Evolutionary conservation across 2,797 vertebrate species (phyloP).

Genomic region (Vipera ursinii): DNA sequence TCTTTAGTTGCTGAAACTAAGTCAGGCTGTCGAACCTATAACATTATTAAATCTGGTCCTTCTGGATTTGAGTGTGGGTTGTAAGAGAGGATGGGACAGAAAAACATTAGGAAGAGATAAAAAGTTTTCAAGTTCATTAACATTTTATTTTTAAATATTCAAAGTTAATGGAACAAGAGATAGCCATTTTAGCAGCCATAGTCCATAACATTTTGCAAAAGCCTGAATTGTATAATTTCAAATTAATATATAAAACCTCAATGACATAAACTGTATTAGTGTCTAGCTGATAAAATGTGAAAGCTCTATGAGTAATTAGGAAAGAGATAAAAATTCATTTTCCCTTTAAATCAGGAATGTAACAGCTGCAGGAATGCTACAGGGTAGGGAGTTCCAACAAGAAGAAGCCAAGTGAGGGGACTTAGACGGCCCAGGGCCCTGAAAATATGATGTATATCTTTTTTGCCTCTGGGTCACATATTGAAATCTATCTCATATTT

Average conservation of each 20-base stretch:
- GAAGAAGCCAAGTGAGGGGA: slow-evolving; percentile 13
- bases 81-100: not conserved
- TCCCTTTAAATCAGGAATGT: slow-evolving; percentile 30
- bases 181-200: not conserved
- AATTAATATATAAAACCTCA: slow-evolving; percentile 19
- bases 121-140: slow-evolving; percentile 8
- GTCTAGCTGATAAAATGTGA: slow-evolving; percentile 34
- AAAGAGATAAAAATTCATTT: slow-evolving; percentile 29
- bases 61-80: not conserved
- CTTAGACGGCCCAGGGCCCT: not conserved
- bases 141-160: slow-evolving; percentile 20
- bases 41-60: not conserved
- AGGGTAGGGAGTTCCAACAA: slow-evolving; percentile 38
- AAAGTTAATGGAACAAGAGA: slow-evolving; percentile 6
- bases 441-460: not conserved
- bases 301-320: slow-evolving; percentile 39
- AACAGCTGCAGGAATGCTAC: slow-evolving; percentile 29
- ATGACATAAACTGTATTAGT: slow-evolving; percentile 21
- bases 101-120: not conserved
- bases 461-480: slow-evolving; percentile 38
- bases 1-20: not conserved
- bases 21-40: not conserved
- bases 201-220: slow-evolving; percentile 32
- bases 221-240: slow-evolving; percentile 5
- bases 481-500: slow-evolving; percentile 31